Evolutionary conservation across 2,797 vertebrate genomes (phyloP).

Genomic region (Cheirogaleus major): DNA sequence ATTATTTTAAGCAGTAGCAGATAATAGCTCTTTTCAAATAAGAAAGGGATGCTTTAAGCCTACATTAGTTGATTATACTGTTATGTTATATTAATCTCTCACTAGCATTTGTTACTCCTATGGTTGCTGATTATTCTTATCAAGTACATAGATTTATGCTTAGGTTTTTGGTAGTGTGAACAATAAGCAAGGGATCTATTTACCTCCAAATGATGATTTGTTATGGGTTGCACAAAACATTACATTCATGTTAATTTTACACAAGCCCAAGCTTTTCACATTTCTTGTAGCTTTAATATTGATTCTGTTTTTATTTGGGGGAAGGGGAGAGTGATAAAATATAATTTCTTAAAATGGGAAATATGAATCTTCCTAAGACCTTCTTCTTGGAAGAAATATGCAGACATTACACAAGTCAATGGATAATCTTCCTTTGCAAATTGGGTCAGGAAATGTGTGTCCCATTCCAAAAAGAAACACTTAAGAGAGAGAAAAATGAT

Average conservation of each 20-base stretch:
- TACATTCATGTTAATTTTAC: slow-evolving; percentile 11
- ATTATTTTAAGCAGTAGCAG: neutral
- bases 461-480: slow-evolving; percentile 15
- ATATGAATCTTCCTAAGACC: neutral
- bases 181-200: neutral
- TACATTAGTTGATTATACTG: neutral
- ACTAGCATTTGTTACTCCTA: neutral
- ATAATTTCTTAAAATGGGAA: neutral
- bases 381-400: slow-evolving; percentile 11
- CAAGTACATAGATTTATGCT: neutral
- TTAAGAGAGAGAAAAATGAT: neutral
- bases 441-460: neutral
- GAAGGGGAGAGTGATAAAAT: neutral
- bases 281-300: neutral
- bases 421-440: neutral
- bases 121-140: neutral
- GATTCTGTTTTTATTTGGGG: neutral
- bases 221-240: neutral
- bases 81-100: neutral
- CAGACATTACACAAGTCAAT: neutral
- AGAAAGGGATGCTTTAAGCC: neutral
- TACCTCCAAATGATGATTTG: neutral
- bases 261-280: neutral
- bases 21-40: neutral
- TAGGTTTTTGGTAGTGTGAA: neutral